Evolutionary conservation across 2,113 vertebrate species (phyloP).

Genomic region (Xyrauchen texanus): DNA sequence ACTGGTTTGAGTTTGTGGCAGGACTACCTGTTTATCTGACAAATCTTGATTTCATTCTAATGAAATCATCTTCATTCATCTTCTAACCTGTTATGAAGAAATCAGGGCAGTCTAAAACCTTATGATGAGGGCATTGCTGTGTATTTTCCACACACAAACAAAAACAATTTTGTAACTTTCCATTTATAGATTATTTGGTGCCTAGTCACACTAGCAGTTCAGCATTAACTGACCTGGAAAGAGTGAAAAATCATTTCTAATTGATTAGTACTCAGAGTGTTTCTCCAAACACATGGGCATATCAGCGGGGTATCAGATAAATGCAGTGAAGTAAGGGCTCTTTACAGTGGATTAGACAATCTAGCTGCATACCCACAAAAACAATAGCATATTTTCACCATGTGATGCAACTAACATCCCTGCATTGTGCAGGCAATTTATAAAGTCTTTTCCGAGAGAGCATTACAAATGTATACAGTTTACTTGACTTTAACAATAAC

Average conservation of each 20-base stretch:
- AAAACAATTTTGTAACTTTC: conserved; percentile 18
- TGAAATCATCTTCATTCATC: no score
- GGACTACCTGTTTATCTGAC: no score
- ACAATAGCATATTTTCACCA: not conserved
- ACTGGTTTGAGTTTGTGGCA: no score
- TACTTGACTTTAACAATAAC: not conserved
- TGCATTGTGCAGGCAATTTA: not conserved
- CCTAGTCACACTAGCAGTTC: not conserved
- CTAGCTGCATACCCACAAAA: not conserved
- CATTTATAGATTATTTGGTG: not conserved
- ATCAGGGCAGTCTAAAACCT: not conserved
- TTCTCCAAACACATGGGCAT: conserved; percentile 13
- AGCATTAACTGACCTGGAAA: conserved; percentile 53
- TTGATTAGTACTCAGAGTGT: conserved; percentile 18
- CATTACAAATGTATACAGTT: not conserved
- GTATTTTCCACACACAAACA: not conserved
- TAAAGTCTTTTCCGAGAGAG: no score
- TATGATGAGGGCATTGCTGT: not conserved
- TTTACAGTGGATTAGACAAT: not conserved
- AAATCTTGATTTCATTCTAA: no score
- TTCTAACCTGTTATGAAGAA: not conserved
- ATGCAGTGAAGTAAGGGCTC: not conserved
- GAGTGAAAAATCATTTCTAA: conserved; percentile 36
- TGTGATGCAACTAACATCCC: not conserved
- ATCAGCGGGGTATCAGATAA: conserved; percentile 24